phyloP scores from a whole-genome alignment of 30 jellyfish, hydroid and myxozoan genomes.

The Aurelia aurita complex sp. Pacific region DNA sequence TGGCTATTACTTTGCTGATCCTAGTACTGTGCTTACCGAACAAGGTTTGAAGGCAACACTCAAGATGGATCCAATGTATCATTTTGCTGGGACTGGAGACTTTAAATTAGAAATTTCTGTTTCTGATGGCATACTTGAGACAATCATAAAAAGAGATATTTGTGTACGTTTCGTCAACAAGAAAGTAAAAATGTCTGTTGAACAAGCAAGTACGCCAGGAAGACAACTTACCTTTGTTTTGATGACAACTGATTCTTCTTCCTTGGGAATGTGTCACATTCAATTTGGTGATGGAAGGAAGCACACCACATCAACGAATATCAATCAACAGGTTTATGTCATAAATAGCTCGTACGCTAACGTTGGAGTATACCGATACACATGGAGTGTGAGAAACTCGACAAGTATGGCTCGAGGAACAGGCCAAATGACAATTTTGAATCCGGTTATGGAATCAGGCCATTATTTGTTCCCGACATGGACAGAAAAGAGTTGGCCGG shows the following conservation, averaged over 20 bases:
- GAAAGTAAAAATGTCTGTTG: background rate
- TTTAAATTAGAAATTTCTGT: background rate
- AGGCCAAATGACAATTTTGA: constrained; percentile 11
- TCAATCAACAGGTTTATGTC: background rate
- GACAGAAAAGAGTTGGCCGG: constrained; percentile 14
- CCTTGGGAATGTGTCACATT: background rate
- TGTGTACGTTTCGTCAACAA: background rate
- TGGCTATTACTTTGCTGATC: background rate
- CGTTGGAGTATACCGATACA: constrained; percentile 1
- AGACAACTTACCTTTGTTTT: background rate
- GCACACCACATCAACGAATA: background rate
- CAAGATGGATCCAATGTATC: background rate
- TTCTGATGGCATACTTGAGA: background rate
- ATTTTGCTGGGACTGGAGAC: background rate
- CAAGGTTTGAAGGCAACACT: constrained; percentile 21
- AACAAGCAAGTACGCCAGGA: background rate
- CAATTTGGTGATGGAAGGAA: constrained; percentile 9
- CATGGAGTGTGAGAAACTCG: background rate
- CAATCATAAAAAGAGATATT: background rate
- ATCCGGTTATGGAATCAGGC: constrained; percentile 1
- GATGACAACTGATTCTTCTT: background rate
- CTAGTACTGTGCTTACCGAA: constrained; percentile 11
- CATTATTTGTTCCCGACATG: constrained; percentile 7
- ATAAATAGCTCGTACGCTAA: background rate
- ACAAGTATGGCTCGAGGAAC: constrained; percentile 10